Evolutionary conservation across 2,113 vertebrate species (phyloP).

Genomic region (Oncorhynchus nerka): DNA sequence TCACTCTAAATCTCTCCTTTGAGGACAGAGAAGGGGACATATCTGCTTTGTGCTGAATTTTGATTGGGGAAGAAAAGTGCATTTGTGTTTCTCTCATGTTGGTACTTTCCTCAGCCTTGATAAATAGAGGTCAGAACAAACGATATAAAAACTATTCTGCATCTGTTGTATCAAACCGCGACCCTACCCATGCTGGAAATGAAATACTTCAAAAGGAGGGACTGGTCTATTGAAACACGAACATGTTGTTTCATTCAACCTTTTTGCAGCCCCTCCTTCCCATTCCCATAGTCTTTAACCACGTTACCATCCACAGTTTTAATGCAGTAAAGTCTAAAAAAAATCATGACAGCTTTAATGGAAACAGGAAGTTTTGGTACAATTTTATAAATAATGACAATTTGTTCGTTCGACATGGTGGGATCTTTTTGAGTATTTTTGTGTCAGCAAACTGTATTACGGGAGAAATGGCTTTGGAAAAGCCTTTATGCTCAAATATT

Average conservation of each 20-base stretch:
- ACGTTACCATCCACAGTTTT: too few relatives aligned
- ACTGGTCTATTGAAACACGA: background rate
- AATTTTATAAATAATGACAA: too few relatives aligned
- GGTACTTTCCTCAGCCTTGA: background rate
- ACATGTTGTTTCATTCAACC: background rate
- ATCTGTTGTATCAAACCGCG: background rate
- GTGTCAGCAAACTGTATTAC: too few relatives aligned
- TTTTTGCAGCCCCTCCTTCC: background rate
- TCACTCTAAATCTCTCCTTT: conserved; percentile 8
- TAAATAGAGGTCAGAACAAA: background rate
- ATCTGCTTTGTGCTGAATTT: background rate
- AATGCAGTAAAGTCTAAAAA: too few relatives aligned
- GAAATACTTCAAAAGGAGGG: background rate
- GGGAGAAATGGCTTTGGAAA: too few relatives aligned
- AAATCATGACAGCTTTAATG: too few relatives aligned
- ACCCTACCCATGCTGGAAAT: too few relatives aligned
- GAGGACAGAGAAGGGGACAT: background rate
- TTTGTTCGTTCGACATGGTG: too few relatives aligned
- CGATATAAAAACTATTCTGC: background rate
- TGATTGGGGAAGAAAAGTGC: background rate
- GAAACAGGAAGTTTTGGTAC: too few relatives aligned
- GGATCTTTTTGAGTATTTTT: too few relatives aligned
- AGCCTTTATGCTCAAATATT: too few relatives aligned
- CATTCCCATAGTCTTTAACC: too few relatives aligned
- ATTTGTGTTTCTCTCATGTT: background rate